Conservation (phyloP, 2,113 vertebrate species). For the Callorhinus ursinus region DNA sequence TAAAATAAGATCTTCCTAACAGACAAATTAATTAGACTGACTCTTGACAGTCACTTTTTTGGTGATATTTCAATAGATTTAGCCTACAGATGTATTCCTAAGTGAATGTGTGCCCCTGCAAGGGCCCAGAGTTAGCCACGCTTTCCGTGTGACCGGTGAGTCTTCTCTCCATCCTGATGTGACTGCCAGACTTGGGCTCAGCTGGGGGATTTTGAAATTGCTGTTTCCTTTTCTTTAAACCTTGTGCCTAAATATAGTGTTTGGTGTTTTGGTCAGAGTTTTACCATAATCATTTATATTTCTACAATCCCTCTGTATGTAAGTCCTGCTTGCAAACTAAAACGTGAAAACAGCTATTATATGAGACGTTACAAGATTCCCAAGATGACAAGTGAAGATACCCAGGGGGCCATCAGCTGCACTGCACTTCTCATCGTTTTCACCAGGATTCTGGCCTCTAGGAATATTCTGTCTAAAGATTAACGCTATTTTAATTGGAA, state of each 20-base stretch:
- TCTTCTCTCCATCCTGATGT: not conserved
- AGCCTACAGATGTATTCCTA: not conserved
- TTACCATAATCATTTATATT: not conserved
- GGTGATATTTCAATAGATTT: not conserved
- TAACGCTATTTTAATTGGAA: not conserved
- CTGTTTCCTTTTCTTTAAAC: not conserved
- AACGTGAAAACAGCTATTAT: not conserved
- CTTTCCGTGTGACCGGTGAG: fast-evolving
- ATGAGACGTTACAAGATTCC: not conserved
- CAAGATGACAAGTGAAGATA: not conserved
- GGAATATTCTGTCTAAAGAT: not conserved
- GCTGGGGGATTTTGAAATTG: not conserved
- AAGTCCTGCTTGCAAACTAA: not conserved
- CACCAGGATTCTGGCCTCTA: not conserved
- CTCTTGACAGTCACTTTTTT: not conserved
- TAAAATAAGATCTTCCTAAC: conserved; percentile 38
- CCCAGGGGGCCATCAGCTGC: fast-evolving
- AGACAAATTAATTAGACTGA: not conserved
- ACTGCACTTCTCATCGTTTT: not conserved
- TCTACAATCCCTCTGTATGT: not conserved
- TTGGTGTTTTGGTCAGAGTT: not conserved
- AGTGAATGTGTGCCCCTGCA: not conserved
- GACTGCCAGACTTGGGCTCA: not conserved
- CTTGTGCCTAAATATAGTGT: not conserved
- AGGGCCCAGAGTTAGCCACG: not conserved